phyloP scores from a whole-genome alignment of 2,797 vertebrate genomes.

The Otus scops region DNA sequence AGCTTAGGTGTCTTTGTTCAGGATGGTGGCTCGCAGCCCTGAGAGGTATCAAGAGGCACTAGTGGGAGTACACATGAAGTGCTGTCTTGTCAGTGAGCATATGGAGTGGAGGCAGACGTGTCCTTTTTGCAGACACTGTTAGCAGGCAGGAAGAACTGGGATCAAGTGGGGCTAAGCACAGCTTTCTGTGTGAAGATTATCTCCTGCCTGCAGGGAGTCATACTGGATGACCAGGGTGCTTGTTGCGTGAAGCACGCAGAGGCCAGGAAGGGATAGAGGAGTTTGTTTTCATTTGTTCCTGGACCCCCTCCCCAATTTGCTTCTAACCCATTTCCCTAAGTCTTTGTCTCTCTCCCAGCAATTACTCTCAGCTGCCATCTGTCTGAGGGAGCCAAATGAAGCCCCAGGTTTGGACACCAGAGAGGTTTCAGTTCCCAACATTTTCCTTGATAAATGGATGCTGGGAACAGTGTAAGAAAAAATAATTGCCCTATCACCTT shows the following conservation, averaged over 20 bases:
- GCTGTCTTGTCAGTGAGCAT: not conserved
- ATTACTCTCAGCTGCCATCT: not conserved
- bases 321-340: not conserved
- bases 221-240: not conserved
- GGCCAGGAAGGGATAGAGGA: not conserved
- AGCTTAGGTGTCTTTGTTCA: not conserved
- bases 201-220: not conserved
- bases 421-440: not conserved
- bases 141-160: not conserved
- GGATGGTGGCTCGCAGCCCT: not conserved
- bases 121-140: not conserved
- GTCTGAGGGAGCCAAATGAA: not conserved
- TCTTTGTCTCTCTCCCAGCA: not conserved
- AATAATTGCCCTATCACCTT: not conserved
- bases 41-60: not conserved
- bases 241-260: not conserved
- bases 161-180: not conserved
- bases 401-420: not conserved
- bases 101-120: not conserved
- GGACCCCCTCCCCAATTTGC: not conserved
- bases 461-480: not conserved
- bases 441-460: not conserved
- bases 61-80: not conserved
- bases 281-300: not conserved
- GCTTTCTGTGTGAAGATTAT: not conserved